A percentile compares a stretch with the other conserved stretches of the same genome.
These are phyloP conservation scores for Drosophila macrospina DNA, from an alignment of 2,888 invertebrate genomes.

Conservation along the genomic window DNA sequence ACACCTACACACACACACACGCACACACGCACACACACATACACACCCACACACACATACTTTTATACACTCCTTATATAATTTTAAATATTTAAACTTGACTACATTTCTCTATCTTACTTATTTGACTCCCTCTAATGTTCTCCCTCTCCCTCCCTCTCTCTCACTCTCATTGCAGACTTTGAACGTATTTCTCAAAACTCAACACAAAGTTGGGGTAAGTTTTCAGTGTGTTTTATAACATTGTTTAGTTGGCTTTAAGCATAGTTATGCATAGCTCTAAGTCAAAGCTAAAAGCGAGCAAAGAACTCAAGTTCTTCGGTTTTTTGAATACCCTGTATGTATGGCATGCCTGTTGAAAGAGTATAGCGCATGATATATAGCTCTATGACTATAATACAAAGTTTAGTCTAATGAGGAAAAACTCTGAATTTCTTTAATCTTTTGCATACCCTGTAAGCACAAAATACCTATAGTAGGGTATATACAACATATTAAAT, in stretches of 20 bases:
- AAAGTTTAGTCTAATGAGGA: neutral
- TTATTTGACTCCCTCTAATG: neutral
- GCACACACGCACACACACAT: neutral
- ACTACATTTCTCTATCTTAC: neutral
- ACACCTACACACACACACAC: neutral
- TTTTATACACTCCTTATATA: slow-evolving; percentile 5
- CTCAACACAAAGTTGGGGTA: slow-evolving; percentile 28
- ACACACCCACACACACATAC: neutral
- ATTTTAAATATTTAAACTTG: slow-evolving; percentile 28
- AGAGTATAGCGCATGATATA: neutral
- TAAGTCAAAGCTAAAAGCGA: neutral
- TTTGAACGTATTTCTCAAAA: slow-evolving; percentile 8
- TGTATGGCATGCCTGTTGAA: neutral
- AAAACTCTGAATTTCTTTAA: neutral
- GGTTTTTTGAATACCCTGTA: neutral
- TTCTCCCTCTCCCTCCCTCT: neutral
- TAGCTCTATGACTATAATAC: neutral
- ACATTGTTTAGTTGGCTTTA: slow-evolving; percentile 14
- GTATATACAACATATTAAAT: no score
- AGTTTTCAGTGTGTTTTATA: slow-evolving; percentile 22
- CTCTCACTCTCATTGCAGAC: slow-evolving; percentile 20
- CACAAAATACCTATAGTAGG: no score
- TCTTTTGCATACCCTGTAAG: no score
- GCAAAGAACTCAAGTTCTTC: neutral
- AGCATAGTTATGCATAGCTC: neutral